phyloP scores from a whole-genome alignment of 1,140 invertebrate species.

The Solenopsis fugax region DNA sequence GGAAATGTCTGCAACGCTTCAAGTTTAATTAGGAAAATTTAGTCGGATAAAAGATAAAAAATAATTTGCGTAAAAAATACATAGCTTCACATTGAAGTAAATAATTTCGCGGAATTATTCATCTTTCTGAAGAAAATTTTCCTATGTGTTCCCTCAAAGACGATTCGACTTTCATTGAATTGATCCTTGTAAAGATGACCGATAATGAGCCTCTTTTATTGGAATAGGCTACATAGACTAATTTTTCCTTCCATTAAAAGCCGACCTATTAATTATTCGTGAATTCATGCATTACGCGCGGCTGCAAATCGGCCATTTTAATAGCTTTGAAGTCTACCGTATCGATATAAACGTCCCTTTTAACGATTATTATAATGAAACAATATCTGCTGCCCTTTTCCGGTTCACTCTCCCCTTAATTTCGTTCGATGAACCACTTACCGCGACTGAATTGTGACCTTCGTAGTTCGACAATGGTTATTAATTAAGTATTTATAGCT shows the following conservation, averaged over 20 bases:
- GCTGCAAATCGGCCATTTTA: conserved; percentile 46
- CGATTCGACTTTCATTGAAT: conserved; percentile 9
- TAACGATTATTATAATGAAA: conserved; percentile 56
- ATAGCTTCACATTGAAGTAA: background rate
- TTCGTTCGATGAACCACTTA: conserved; percentile 22
- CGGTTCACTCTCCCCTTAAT: background rate
- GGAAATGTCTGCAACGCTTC: background rate
- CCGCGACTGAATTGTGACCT: conserved; percentile 20
- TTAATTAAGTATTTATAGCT: conserved; percentile 48
- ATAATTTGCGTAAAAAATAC: conserved; percentile 2
- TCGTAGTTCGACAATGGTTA: background rate
- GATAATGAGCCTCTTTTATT: conserved; percentile 4
- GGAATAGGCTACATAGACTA: background rate
- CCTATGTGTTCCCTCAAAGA: background rate
- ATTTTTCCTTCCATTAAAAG: conserved; percentile 39
- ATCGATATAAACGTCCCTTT: conserved; percentile 51
- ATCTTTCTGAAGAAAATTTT: background rate
- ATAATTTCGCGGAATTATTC: background rate
- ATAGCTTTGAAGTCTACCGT: conserved; percentile 53
- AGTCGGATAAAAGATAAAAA: background rate
- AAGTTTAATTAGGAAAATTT: background rate
- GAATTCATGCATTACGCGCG: conserved; percentile 2
- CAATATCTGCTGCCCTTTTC: conserved; percentile 20
- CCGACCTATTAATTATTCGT: conserved; percentile 37
- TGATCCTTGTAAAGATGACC: background rate